A percentile compares a stretch with the other conserved stretches of the same genome.
These are phyloP conservation scores for Phortica okadai DNA, from an alignment of 2,888 invertebrate species.

Conservation along the genomic window DNA sequence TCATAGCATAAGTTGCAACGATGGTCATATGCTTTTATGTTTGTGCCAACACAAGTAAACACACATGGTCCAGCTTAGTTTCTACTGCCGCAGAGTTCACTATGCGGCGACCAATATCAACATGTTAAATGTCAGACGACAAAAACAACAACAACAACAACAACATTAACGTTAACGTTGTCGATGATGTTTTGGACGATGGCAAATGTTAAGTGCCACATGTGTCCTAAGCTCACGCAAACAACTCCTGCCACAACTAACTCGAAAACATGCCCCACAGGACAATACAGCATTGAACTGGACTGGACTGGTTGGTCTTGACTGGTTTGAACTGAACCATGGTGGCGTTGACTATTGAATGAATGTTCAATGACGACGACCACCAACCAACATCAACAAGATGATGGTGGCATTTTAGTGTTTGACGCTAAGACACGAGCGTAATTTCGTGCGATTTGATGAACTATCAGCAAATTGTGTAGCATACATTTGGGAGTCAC, in stretches of 20 bases:
- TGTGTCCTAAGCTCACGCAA: neutral
- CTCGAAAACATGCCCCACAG: neutral
- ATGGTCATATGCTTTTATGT: conserved; percentile 25
- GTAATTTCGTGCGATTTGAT: conserved; percentile 39
- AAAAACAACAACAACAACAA: neutral
- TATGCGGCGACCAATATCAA: neutral
- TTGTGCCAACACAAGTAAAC: neutral
- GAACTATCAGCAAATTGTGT: conserved; percentile 40
- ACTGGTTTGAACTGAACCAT: neutral
- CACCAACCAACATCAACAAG: neutral
- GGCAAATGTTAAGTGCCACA: conserved; percentile 26
- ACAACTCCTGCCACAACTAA: neutral
- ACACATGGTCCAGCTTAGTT: neutral
- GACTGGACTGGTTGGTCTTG: neutral
- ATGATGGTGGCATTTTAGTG: conserved; percentile 16
- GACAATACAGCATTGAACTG: neutral
- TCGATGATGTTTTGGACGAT: too few relatives aligned
- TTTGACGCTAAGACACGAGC: conserved; percentile 21
- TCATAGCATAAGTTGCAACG: conserved; percentile 17
- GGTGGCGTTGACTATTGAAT: neutral
- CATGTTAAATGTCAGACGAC: conserved; percentile 22
- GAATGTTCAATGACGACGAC: conserved; percentile 12
- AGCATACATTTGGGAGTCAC: conserved; percentile 33
- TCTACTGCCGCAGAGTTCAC: neutral
- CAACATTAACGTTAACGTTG: neutral